Percentiles rank a stretch among this genome's conserved stretches.
phyloP scores from a whole-genome alignment of 2,113 vertebrate species.

The Columbina picui region DNA sequence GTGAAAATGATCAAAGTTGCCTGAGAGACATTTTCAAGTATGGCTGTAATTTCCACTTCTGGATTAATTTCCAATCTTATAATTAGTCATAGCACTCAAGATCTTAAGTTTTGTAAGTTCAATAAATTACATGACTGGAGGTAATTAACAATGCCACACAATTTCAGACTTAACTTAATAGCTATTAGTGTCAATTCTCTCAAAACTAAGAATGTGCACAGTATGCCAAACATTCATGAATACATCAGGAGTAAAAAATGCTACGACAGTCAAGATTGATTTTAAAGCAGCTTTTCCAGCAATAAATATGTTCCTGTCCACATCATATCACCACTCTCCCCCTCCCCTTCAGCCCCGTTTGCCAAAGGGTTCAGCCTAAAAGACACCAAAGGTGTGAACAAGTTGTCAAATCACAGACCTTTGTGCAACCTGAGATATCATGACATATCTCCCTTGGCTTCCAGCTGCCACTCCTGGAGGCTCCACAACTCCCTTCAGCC shows the following conservation, averaged over 20 bases:
- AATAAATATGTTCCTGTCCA: not conserved
- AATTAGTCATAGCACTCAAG: slow-evolving; percentile 43
- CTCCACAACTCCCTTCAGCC: not conserved
- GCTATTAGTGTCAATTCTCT: slow-evolving; percentile 6
- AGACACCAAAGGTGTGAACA: not conserved
- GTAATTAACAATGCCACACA: slow-evolving; percentile 11
- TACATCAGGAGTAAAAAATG: not conserved
- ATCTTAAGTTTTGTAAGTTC: slow-evolving; percentile 50
- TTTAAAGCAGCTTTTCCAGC: not conserved
- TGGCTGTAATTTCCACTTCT: slow-evolving; percentile 38
- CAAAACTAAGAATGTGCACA: slow-evolving; percentile 21
- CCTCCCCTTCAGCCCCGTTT: not conserved
- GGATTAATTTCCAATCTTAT: slow-evolving; percentile 36
- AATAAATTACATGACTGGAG: slow-evolving; percentile 35
- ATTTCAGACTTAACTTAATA: slow-evolving; percentile 30
- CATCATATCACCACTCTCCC: not conserved
- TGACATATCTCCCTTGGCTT: not conserved
- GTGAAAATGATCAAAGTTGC: not conserved
- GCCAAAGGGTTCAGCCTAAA: not conserved
- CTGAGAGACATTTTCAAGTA: not conserved
- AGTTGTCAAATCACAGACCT: not conserved
- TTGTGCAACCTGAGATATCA: not conserved
- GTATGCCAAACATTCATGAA: not conserved
- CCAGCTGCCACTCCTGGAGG: not conserved
- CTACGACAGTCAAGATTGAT: not conserved